A percentile compares a stretch with the other conserved stretches of the same genome.
Evolutionary conservation across 2,113 vertebrate species (phyloP).

Genomic region (Lepidothrix coronata): DNA sequence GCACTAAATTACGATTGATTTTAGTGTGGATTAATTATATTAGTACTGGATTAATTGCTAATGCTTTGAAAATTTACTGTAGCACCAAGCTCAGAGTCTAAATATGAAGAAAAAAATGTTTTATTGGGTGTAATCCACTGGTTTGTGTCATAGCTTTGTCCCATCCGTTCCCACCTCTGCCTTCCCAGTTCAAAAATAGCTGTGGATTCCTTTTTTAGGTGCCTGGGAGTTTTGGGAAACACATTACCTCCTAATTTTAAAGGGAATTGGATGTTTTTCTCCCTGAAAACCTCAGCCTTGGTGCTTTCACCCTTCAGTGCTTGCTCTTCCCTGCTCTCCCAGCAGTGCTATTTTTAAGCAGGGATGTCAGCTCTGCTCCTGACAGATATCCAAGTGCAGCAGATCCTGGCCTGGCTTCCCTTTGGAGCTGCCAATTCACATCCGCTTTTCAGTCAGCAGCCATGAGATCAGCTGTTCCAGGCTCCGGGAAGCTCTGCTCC

Average conservation of each 20-base stretch:
- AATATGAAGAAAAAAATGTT: background rate
- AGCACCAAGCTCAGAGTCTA: background rate
- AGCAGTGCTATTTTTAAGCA: background rate
- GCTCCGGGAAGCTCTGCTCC: background rate
- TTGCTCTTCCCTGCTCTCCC: background rate
- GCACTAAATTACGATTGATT: background rate
- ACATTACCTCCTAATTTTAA: background rate
- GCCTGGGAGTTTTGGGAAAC: background rate
- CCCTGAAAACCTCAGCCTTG: background rate
- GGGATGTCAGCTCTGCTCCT: background rate
- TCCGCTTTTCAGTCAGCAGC: slow-evolving; percentile 38
- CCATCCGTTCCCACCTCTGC: background rate
- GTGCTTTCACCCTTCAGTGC: background rate
- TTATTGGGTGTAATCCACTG: background rate
- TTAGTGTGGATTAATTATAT: background rate
- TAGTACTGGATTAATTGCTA: background rate
- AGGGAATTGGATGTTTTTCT: background rate
- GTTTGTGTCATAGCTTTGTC: background rate
- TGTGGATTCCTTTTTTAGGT: background rate
- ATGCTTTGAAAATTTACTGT: background rate
- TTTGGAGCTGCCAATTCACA: slow-evolving; percentile 45
- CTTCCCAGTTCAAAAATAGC: background rate
- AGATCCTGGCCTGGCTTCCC: slow-evolving; percentile 6
- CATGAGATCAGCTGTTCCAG: slow-evolving; percentile 48
- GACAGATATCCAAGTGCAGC: background rate